Evolutionary conservation across 2,797 vertebrate genomes (phyloP), one percentile per base, ranked within the genome.

Genomic region (Xenopus petersii): DNA sequence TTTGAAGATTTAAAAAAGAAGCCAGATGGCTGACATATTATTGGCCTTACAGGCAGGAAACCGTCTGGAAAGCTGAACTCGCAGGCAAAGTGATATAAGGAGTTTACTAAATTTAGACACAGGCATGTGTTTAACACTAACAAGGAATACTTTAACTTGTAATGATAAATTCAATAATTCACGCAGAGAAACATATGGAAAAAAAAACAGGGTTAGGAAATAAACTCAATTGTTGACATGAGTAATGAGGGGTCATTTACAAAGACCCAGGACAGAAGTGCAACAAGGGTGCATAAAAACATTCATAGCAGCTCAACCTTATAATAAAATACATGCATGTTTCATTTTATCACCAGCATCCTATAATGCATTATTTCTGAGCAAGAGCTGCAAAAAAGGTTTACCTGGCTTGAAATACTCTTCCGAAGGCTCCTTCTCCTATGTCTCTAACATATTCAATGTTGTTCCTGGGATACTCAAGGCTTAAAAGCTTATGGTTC

Each of bases 381-480:
- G 10, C 15, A 12, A 51, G 15, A 51, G 49, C 6, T 42, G 8
- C 8, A 6, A 42, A 6, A 6, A 42, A 42, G 77, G 0, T 73
- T 85, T 87, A 93, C 98, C 96, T 96, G 80, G 98, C 98, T 88
- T 99, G 98, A 84, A 99, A 99, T 80, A 99, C 97, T 49, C 98
- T 91, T 75, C 98, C 98, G 62, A 99, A 99, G 12, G 98, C 98
- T 59, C 98, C 98, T 81, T 98, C 97, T 70, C 98, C 97, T 1
- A 99, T 99, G 83, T 99, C 98, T 81, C 95, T 89, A 21, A 99
- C 96, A 0, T 99, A 99, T 67, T 99, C 94, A 71, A 99, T 98
- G 80, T 98, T 99, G 82, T 99, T 99, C 33, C 98, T 91, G 0
- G 98, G 98, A 79, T 99, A 99, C 81, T 99, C 98, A 4, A 99